Conservation (phyloP, 2,113 vertebrate genomes). For the Amphilophus citrinellus region DNA sequence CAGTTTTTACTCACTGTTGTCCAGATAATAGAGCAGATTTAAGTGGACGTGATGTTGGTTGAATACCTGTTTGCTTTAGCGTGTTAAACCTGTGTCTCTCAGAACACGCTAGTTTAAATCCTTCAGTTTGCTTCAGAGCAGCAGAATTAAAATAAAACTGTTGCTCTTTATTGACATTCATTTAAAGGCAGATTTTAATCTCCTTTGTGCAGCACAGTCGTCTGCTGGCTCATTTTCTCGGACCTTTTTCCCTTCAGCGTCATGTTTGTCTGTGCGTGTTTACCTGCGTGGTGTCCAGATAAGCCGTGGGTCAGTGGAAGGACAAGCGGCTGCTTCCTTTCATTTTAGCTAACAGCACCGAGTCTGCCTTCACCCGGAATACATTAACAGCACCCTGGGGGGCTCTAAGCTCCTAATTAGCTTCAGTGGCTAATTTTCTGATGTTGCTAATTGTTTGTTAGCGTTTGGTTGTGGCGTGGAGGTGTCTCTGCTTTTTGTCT, state of each 20-base stretch:
- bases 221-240: not conserved
- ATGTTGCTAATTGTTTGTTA: not conserved
- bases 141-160: rapidly evolving
- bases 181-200: not conserved
- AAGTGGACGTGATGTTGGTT: rapidly evolving
- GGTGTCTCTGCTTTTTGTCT: not conserved
- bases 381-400: not conserved
- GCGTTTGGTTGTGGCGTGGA: not conserved
- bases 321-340: not conserved
- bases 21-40: rapidly evolving
- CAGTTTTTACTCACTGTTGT: not conserved
- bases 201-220: not conserved
- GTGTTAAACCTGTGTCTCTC: not conserved
- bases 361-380: not conserved
- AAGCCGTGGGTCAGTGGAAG: conserved; percentile 57
- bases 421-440: not conserved
- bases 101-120: not conserved
- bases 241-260: not conserved
- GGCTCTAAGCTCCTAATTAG: not conserved
- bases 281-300: conserved; percentile 33
- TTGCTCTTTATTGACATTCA: not conserved
- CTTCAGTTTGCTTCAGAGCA: not conserved
- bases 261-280: conserved; percentile 24
- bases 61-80: not conserved
- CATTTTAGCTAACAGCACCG: not conserved